phyloP scores from a whole-genome alignment of 2,113 vertebrate species.

The Campylomormyrus tamandua region DNA sequence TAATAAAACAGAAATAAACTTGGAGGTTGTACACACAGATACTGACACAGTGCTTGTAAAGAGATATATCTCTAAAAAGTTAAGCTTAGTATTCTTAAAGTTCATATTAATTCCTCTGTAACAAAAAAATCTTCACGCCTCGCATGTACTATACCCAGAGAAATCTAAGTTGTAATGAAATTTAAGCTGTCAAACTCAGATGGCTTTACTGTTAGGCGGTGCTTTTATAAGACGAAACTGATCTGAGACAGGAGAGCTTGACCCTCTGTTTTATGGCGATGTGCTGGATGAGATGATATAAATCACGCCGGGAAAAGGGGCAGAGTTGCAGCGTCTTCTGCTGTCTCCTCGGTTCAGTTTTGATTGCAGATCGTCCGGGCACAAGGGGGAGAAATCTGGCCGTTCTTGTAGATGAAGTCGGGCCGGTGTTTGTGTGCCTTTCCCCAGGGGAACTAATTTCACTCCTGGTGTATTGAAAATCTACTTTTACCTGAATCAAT shows the following conservation, averaged over 20 bases:
- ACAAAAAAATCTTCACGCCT: background rate
- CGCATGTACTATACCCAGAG: background rate
- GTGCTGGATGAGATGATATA: slow-evolving; percentile 9
- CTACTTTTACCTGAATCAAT: slow-evolving; percentile 75
- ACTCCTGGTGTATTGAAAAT: slow-evolving; percentile 58
- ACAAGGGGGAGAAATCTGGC: background rate
- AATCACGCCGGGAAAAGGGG: background rate
- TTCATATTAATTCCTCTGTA: background rate
- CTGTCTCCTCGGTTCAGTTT: background rate
- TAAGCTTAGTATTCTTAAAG: background rate
- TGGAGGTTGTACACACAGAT: background rate
- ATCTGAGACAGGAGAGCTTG: slow-evolving; percentile 2
- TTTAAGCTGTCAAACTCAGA: slow-evolving; percentile 26
- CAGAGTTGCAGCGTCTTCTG: background rate
- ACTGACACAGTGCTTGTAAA: background rate
- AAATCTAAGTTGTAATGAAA: slow-evolving; percentile 10
- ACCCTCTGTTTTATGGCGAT: slow-evolving; percentile 3
- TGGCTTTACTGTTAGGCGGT: slow-evolving; percentile 24
- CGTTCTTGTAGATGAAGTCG: slow-evolving; percentile 16
- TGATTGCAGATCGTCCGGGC: background rate
- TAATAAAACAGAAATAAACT: slow-evolving; percentile 5
- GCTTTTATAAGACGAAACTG: slow-evolving; percentile 22
- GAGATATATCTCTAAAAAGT: background rate
- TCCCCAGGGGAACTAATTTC: slow-evolving; percentile 55
- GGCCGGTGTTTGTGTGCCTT: slow-evolving; percentile 27